Conservation (phyloP, 2,113 vertebrate genomes). For the Sturnus vulgaris region DNA sequence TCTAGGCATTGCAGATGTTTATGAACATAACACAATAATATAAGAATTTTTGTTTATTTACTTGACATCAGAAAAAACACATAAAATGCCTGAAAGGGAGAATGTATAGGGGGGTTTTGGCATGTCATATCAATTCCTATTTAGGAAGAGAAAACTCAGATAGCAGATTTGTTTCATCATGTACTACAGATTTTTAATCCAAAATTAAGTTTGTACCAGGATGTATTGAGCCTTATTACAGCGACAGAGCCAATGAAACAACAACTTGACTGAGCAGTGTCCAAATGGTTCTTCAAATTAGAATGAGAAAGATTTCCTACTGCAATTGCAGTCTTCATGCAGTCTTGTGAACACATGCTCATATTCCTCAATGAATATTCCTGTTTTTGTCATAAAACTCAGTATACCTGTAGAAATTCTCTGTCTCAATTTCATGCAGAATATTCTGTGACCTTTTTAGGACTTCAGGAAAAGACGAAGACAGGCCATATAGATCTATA, state of each 20-base stretch:
- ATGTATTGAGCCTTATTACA: neutral
- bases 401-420: neutral
- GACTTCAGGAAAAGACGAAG: neutral
- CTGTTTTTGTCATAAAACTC: neutral
- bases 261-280: neutral
- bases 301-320: neutral
- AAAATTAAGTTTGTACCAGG: neutral
- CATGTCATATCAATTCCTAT: neutral
- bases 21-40: neutral
- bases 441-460: neutral
- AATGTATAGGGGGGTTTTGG: fast-evolving
- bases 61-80: neutral
- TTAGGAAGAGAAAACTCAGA: neutral
- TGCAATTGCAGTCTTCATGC: neutral
- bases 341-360: neutral
- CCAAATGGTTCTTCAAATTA: neutral
- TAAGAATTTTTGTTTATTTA: neutral
- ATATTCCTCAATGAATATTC: neutral
- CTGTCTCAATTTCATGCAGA: neutral
- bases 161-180: neutral
- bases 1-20: neutral
- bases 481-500: neutral
- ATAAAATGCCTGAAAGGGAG: neutral
- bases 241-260: neutral
- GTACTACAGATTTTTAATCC: neutral